Conservation (phyloP, 2,888 invertebrate species). For the Drosophila planitibia region DNA sequence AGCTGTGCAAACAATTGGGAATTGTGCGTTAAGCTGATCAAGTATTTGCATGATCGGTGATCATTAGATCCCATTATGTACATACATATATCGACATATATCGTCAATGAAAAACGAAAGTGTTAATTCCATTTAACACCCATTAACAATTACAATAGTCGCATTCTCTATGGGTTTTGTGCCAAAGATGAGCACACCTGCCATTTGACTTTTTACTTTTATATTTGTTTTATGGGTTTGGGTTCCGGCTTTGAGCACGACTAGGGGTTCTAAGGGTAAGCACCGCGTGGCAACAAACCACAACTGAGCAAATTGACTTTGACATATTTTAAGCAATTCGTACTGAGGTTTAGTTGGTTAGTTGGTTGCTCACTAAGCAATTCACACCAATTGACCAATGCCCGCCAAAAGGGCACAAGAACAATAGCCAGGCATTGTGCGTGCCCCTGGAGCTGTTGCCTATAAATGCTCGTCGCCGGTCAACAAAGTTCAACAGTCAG, state of each 20-base stretch:
- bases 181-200: slow-evolving; percentile 23
- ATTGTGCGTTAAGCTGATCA: slow-evolving; percentile 24
- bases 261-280: slow-evolving; percentile 26
- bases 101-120: slow-evolving; percentile 59
- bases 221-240: neutral
- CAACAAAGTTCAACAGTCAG: slow-evolving; percentile 71
- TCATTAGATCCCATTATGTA: slow-evolving; percentile 30
- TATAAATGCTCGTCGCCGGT: slow-evolving; percentile 65
- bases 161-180: slow-evolving; percentile 25
- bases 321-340: slow-evolving; percentile 46
- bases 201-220: neutral
- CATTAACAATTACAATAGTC: slow-evolving; percentile 48
- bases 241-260: slow-evolving; percentile 28
- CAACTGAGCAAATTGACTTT: slow-evolving; percentile 55
- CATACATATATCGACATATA: neutral
- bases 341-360: slow-evolving; percentile 16
- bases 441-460: slow-evolving; percentile 9
- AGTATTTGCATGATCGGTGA: slow-evolving; percentile 14
- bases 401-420: slow-evolving; percentile 32
- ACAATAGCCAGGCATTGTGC: slow-evolving; percentile 71
- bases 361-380: slow-evolving; percentile 53
- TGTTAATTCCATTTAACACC: slow-evolving; percentile 69
- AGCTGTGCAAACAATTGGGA: slow-evolving; percentile 16
- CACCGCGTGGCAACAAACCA: slow-evolving; percentile 16
- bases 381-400: slow-evolving; percentile 61